Conservation (phyloP, 2,888 invertebrate genomes). For the Autographa gamma region DNA sequence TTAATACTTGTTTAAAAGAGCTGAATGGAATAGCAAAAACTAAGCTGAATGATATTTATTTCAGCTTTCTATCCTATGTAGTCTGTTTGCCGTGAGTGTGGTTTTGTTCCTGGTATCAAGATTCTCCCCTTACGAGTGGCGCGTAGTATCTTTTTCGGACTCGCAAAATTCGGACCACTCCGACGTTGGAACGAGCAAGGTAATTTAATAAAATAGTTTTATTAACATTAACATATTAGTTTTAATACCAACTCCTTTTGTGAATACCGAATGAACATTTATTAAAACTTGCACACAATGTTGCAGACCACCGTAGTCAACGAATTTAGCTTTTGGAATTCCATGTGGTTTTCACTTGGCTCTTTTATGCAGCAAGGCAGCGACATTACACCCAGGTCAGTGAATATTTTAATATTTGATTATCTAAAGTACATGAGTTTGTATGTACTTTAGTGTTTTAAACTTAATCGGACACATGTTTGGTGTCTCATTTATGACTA, state of each 20-base stretch:
- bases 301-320: slow-evolving; percentile 93
- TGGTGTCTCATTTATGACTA: background rate
- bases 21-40: slow-evolving; percentile 31
- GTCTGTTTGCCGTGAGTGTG: slow-evolving; percentile 97
- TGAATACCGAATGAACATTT: slow-evolving; percentile 46
- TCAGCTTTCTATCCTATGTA: slow-evolving; percentile 92
- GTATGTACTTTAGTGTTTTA: background rate
- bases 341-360: slow-evolving; percentile 99
- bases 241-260: slow-evolving; percentile 7
- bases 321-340: slow-evolving; percentile 98
- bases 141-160: slow-evolving; percentile 88
- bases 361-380: slow-evolving; percentile 99
- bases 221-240: background rate
- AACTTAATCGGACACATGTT: background rate
- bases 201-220: slow-evolving; percentile 42
- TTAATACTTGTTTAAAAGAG: background rate
- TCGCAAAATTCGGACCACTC: slow-evolving; percentile 70
- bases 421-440: slow-evolving; percentile 48
- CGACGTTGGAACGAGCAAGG: slow-evolving; percentile 73
- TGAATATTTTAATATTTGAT: slow-evolving; percentile 66
- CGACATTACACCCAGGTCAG: slow-evolving; percentile 97
- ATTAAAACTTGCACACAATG: slow-evolving; percentile 41
- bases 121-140: slow-evolving; percentile 99
- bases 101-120: slow-evolving; percentile 98
- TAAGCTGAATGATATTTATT: slow-evolving; percentile 43